Evolutionary conservation across 2,113 vertebrate genomes (phyloP).

Genomic region (Mionectes macconnelli): DNA sequence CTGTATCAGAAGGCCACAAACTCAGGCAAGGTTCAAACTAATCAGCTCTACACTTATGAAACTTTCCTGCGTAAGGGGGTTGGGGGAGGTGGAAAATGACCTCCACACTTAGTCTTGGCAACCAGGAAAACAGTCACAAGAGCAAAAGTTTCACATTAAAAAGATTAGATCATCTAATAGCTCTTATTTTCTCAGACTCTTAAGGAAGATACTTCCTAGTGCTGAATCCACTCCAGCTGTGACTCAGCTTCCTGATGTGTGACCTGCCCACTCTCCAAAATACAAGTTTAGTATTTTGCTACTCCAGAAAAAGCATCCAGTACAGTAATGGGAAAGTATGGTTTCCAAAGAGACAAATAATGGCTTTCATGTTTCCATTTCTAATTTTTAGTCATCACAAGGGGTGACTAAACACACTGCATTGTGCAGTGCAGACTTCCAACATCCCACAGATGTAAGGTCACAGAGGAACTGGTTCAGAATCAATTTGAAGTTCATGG

Average conservation of each 20-base stretch:
- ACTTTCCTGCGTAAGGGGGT: neutral
- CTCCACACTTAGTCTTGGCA: neutral
- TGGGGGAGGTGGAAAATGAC: neutral
- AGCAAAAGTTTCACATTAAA: neutral
- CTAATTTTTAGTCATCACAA: neutral
- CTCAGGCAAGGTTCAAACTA: neutral
- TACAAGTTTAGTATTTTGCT: neutral
- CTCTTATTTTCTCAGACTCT: neutral
- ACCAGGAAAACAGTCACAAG: neutral
- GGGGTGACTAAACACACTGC: neutral
- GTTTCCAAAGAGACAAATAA: neutral
- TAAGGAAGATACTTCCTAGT: neutral
- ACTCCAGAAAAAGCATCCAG: neutral
- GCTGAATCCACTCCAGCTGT: neutral
- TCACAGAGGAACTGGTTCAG: neutral
- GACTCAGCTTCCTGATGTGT: neutral
- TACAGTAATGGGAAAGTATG: neutral
- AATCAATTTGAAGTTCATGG: neutral
- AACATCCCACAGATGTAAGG: neutral
- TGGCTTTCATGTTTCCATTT: neutral
- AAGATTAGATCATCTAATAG: neutral
- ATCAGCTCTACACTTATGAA: neutral
- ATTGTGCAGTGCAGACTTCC: neutral
- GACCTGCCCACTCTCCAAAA: neutral
- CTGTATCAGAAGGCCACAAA: neutral